Percentiles rank a stretch among this genome's conserved stretches.
phyloP scores from a whole-genome alignment of 1,140 invertebrate species.

The Hycleus cichorii region DNA sequence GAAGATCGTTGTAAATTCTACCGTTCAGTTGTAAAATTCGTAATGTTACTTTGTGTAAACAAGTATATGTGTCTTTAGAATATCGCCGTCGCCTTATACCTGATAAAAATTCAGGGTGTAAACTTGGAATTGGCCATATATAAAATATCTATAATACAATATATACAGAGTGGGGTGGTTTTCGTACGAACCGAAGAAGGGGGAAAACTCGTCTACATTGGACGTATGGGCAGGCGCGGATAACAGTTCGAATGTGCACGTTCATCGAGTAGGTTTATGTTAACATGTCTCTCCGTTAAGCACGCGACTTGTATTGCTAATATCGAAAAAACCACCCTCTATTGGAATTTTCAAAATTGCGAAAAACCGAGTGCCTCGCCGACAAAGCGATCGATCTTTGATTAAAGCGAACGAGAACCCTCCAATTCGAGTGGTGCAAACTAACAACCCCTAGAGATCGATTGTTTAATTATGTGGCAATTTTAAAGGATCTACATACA shows the following conservation, averaged over 20 bases:
- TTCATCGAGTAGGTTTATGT: constrained; percentile 8
- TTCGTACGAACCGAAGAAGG: constrained; percentile 9
- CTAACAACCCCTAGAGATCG: not conserved
- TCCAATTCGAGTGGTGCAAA: too few species aligned
- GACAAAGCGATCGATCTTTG: too few species aligned
- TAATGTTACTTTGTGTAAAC: too few species aligned
- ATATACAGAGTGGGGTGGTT: constrained; percentile 16
- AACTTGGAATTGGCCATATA: constrained; percentile 24
- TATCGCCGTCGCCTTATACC: too few species aligned
- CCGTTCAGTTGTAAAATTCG: not conserved
- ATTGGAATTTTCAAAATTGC: too few species aligned
- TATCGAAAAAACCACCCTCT: too few species aligned
- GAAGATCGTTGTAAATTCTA: not conserved
- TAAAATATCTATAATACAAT: constrained; percentile 23
- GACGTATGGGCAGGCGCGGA: constrained; percentile 19
- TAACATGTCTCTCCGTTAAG: constrained; percentile 4
- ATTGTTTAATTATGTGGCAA: constrained; percentile 23
- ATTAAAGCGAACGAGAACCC: too few species aligned
- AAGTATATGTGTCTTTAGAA: too few species aligned
- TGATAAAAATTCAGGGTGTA: constrained; percentile 25
- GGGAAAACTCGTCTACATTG: constrained; percentile 9
- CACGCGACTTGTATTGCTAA: constrained; percentile 8
- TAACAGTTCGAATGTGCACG: constrained; percentile 17
- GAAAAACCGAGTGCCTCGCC: too few species aligned
- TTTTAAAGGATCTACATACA: not conserved